Percentiles rank a stretch among this genome's conserved stretches.
phyloP scores from a whole-genome alignment of 1,140 invertebrate species.

The Cotesia typhae region DNA sequence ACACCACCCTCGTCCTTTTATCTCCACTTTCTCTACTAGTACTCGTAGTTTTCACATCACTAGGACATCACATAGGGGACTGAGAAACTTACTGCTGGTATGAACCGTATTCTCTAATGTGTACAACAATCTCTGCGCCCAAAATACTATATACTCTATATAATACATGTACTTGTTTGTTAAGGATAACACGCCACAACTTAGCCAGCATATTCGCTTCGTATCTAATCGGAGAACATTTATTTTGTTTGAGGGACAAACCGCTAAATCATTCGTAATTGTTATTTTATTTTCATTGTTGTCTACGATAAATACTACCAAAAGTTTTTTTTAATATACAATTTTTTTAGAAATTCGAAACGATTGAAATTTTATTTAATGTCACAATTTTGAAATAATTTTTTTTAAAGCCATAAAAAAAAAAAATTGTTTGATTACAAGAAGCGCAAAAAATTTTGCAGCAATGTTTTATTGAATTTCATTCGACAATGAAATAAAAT shows the following conservation, averaged over 20 bases:
- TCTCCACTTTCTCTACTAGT: slow-evolving; percentile 27
- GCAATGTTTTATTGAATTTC: too few relatives aligned
- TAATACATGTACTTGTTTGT: slow-evolving; percentile 50
- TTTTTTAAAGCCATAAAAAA: too few relatives aligned
- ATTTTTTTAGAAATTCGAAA: too few relatives aligned
- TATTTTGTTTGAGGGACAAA: slow-evolving; percentile 44
- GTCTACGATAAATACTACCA: background rate
- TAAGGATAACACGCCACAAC: slow-evolving; percentile 38
- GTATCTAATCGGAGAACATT: too few relatives aligned
- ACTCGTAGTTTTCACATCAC: slow-evolving; percentile 8
- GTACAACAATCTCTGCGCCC: too few relatives aligned
- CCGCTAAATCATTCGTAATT: slow-evolving; percentile 64
- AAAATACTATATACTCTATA: slow-evolving; percentile 46
- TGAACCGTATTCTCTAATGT: background rate
- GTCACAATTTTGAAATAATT: too few relatives aligned
- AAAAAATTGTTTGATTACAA: too few relatives aligned
- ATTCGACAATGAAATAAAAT: too few relatives aligned
- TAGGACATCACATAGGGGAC: too few relatives aligned
- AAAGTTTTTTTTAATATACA: too few relatives aligned
- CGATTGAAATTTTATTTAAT: too few relatives aligned
- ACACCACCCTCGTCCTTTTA: slow-evolving; percentile 59
- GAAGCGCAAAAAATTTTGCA: too few relatives aligned
- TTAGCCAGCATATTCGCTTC: background rate
- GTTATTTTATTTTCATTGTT: slow-evolving; percentile 25
- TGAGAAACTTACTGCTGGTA: background rate